A percentile compares a stretch with the other conserved stretches of the same genome.
Evolutionary conservation across 2,888 invertebrate species (phyloP).

Genomic region (Coecobrya sp.): DNA sequence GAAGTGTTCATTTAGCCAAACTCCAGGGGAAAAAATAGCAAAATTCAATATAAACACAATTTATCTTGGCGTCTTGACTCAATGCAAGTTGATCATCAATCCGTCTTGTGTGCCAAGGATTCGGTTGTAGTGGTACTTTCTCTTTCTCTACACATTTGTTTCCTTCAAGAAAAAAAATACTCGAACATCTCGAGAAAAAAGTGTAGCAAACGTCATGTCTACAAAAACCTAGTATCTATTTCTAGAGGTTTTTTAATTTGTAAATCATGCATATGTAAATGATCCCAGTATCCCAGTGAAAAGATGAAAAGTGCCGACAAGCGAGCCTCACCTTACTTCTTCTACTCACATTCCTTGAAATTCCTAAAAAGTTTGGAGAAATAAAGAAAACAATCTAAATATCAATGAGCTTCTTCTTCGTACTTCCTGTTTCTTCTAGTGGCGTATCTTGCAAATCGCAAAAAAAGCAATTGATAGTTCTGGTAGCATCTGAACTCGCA

Average conservation of each 20-base stretch:
- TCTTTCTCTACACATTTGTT: background rate
- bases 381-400: conserved; percentile 24
- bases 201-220: too few species aligned
- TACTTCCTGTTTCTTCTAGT: conserved; percentile 16
- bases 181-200: background rate
- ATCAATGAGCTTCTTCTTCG: background rate
- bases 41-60: conserved; percentile 11
- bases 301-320: background rate
- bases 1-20: background rate
- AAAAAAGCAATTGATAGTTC: conserved; percentile 1
- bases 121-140: background rate
- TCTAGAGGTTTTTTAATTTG: background rate
- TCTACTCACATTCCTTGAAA: background rate
- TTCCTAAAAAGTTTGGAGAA: background rate
- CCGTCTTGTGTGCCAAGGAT: too few species aligned
- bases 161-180: background rate
- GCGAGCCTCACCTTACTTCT: background rate
- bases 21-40: background rate
- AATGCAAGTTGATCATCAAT: too few species aligned
- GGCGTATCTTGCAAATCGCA: background rate
- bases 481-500: background rate
- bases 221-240: background rate
- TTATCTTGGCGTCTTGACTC: background rate
- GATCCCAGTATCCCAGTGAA: background rate
- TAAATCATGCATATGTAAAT: background rate